These are phyloP conservation scores for Drosophila rufa DNA, from an alignment of 1,140 invertebrate genomes.

Conservation along the genomic window DNA sequence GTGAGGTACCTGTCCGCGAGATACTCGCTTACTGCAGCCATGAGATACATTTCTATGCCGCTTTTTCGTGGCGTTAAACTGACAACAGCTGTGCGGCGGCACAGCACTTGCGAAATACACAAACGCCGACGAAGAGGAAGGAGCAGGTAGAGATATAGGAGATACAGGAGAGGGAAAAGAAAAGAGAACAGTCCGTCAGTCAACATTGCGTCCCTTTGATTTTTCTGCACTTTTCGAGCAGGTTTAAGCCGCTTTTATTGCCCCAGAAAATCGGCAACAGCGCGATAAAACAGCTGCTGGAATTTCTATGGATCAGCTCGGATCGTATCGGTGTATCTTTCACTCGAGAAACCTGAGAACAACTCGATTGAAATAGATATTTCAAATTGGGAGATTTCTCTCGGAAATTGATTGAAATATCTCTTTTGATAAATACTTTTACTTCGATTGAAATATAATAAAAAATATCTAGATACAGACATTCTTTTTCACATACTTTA, in stretches of 20 bases:
- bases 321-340: slow-evolving; percentile 7
- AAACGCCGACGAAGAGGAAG: background rate
- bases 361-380: slow-evolving; percentile 25
- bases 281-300: slow-evolving; percentile 34
- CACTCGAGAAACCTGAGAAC: slow-evolving; percentile 11
- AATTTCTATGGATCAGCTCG: slow-evolving; percentile 7
- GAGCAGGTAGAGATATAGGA: slow-evolving; percentile 11
- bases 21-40: slow-evolving; percentile 45
- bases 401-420: background rate
- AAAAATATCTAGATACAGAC: background rate
- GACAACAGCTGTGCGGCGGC: slow-evolving; percentile 68
- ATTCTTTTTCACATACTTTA: background rate
- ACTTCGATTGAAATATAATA: too few relatives aligned
- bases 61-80: slow-evolving; percentile 37
- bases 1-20: slow-evolving; percentile 15
- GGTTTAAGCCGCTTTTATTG: slow-evolving; percentile 21
- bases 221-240: slow-evolving; percentile 35
- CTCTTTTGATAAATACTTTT: too few relatives aligned
- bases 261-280: slow-evolving; percentile 41
- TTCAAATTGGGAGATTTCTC: slow-evolving; percentile 9
- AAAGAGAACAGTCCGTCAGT: slow-evolving; percentile 15
- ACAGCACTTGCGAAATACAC: slow-evolving; percentile 42
- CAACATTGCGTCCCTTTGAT: slow-evolving; percentile 27
- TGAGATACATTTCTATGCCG: slow-evolving; percentile 57
- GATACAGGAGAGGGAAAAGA: background rate